These are phyloP conservation scores for Diarsia dahlii DNA, from an alignment of 2,888 invertebrate genomes.

Conservation along the genomic window DNA sequence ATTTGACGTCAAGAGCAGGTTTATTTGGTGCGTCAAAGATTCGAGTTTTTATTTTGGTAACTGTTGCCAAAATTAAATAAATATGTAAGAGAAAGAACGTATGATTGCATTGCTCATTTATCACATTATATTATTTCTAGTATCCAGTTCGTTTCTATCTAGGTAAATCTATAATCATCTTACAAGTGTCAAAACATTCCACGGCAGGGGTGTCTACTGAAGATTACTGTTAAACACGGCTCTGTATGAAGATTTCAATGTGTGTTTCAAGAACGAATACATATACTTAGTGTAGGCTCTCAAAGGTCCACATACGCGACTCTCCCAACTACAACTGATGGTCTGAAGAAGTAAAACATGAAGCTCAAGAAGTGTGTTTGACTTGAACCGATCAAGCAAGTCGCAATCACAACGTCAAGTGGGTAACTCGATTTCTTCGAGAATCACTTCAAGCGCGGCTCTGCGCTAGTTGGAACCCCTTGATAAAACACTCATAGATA, in stretches of 20 bases:
- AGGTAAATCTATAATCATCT: background rate
- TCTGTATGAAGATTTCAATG: background rate
- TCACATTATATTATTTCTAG: background rate
- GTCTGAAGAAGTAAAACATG: background rate
- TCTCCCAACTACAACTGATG: background rate
- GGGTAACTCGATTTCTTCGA: background rate
- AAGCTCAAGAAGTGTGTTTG: background rate
- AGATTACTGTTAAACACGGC: background rate
- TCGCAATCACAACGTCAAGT: background rate
- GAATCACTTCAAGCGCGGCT: background rate
- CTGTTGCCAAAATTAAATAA: slow-evolving; percentile 40
- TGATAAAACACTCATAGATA: background rate
- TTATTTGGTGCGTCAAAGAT: slow-evolving; percentile 61
- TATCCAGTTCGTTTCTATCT: background rate
- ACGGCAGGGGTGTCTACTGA: background rate
- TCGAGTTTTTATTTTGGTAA: slow-evolving; percentile 50
- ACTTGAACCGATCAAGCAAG: background rate
- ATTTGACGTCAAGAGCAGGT: slow-evolving; percentile 62
- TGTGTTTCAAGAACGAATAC: background rate
- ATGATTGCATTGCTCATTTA: slow-evolving; percentile 13
- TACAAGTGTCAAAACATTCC: background rate
- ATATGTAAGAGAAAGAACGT: slow-evolving; percentile 3
- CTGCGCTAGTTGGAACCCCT: background rate
- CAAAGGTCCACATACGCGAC: background rate
- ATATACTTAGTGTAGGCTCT: background rate